These are phyloP conservation scores for Sitta europaea DNA, from an alignment of 2,113 vertebrate genomes.

Conservation along the genomic window DNA sequence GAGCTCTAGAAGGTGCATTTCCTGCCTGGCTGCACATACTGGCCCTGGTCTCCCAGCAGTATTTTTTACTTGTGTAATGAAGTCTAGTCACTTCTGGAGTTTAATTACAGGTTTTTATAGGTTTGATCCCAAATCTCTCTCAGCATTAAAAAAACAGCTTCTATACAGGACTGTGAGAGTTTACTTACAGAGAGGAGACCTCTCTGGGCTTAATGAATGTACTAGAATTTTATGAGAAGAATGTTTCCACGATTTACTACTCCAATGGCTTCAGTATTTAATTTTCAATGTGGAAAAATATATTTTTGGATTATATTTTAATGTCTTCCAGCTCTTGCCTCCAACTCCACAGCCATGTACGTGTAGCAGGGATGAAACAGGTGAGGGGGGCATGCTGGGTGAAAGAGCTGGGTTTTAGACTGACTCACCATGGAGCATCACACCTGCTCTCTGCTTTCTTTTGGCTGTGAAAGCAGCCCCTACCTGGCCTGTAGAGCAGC, in stretches of 20 bases:
- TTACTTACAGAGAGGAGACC: neutral
- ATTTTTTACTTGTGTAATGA: neutral
- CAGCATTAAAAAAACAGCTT: neutral
- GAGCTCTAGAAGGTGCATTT: neutral
- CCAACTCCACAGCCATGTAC: neutral
- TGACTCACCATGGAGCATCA: neutral
- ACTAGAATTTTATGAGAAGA: neutral
- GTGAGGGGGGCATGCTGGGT: conserved; percentile 25
- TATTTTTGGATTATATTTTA: neutral
- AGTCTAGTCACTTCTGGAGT: neutral
- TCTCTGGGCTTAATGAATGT: neutral
- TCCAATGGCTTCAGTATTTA: neutral
- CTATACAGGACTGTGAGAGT: neutral
- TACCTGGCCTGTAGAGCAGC: neutral
- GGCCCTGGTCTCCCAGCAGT: neutral
- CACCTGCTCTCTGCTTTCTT: neutral
- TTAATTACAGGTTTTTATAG: neutral
- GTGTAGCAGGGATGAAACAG: neutral
- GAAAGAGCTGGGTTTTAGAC: conserved; percentile 1
- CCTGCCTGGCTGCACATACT: neutral
- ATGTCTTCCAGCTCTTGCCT: conserved; percentile 39
- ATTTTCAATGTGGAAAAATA: neutral
- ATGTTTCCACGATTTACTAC: neutral
- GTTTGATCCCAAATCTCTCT: neutral
- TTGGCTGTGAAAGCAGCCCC: neutral